phyloP scores from a whole-genome alignment of 2,113 vertebrate species.

The Amia ocellicauda region DNA sequence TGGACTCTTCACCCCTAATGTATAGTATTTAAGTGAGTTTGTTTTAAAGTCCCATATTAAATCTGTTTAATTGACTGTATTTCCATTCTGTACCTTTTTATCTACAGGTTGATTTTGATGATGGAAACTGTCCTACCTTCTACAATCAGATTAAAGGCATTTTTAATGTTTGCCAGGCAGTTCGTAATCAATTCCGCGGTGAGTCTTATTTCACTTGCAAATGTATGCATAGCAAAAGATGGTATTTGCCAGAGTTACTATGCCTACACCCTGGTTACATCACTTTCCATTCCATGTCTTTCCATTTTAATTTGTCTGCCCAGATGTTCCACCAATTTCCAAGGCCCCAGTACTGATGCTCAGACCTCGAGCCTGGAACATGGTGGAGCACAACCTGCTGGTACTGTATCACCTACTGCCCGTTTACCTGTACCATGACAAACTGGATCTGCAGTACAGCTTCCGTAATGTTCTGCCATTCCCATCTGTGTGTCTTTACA shows the following conservation, averaged over 20 bases:
- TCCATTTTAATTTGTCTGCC: constrained; percentile 4
- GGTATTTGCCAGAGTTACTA: no score
- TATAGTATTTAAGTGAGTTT: no score
- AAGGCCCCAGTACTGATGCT: constrained; percentile 71
- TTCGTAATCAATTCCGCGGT: constrained; percentile 56
- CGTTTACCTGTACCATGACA: neutral
- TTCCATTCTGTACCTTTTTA: neutral
- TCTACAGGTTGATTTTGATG: constrained; percentile 72
- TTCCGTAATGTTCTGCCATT: no score
- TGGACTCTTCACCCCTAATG: no score
- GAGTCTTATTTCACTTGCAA: constrained; percentile 26
- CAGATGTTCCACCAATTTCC: constrained; percentile 61
- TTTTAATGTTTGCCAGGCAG: constrained; percentile 60
- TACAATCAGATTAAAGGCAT: constrained; percentile 72
- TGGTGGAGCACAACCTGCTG: constrained; percentile 70
- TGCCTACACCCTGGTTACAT: no score
- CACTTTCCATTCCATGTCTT: no score
- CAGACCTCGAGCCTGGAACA: constrained; percentile 72
- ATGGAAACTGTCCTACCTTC: constrained; percentile 70
- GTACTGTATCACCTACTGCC: constrained; percentile 47
- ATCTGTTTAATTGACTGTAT: no score
- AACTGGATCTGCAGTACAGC: neutral
- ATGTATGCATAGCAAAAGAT: no score
- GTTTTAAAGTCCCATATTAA: no score
- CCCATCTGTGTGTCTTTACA: constrained; percentile 29